A percentile compares a stretch with the other conserved stretches of the same genome.
These are phyloP conservation scores for Pseudanteris insignis DNA, from an alignment of 2,888 invertebrate species.

Conservation along the genomic window DNA sequence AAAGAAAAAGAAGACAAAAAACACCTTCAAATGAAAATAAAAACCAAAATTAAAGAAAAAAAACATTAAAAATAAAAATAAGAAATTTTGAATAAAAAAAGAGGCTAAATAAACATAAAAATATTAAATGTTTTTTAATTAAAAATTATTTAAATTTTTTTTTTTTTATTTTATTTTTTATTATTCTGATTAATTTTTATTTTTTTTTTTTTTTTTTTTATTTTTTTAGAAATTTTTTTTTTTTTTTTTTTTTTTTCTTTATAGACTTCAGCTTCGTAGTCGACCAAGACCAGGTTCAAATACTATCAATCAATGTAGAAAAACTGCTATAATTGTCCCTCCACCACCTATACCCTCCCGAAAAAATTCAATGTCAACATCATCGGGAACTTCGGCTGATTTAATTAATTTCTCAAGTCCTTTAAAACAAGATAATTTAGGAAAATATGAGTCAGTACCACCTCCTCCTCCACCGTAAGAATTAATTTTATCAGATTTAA, in stretches of 20 bases:
- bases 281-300: conserved; percentile 72
- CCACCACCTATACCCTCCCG: conserved; percentile 65
- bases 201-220: not conserved
- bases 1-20: too few species aligned
- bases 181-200: too few species aligned
- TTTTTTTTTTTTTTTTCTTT: conserved; percentile 32
- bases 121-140: too few species aligned
- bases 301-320: conserved; percentile 65
- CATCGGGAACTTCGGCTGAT: conserved; percentile 54
- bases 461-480: conserved; percentile 58
- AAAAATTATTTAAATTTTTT: not conserved
- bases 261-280: conserved; percentile 68
- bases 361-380: conserved; percentile 61
- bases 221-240: too few species aligned
- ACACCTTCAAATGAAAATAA: too few species aligned
- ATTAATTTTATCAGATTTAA: too few species aligned
- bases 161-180: conserved; percentile 4
- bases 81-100: too few species aligned
- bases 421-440: conserved; percentile 59
- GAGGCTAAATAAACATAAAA: too few species aligned
- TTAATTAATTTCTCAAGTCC: conserved; percentile 65
- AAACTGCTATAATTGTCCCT: conserved; percentile 66
- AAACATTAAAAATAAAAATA: too few species aligned
- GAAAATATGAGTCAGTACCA: conserved; percentile 57
- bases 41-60: too few species aligned